These are phyloP conservation scores for Anolis carolinensis DNA, from an alignment of 2,113 vertebrate genomes.

Conservation along the genomic window DNA sequence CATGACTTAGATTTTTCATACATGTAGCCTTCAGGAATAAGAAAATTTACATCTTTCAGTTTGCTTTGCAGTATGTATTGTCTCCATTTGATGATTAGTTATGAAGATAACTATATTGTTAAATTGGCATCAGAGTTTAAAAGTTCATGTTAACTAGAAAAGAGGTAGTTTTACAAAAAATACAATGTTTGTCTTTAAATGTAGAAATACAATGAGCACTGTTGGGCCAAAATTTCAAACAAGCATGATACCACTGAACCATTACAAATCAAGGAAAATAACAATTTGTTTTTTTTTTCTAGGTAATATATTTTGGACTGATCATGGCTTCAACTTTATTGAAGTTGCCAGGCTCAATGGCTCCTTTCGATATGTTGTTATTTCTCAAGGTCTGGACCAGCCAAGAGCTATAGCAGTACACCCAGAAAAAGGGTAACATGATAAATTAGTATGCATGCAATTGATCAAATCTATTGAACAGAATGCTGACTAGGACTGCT, in stretches of 20 bases:
- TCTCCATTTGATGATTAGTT: slow-evolving; percentile 33
- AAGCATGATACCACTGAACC: not conserved
- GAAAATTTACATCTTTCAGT: slow-evolving; percentile 24
- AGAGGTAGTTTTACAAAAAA: slow-evolving; percentile 14
- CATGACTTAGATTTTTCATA: no score
- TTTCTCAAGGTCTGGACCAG: slow-evolving; percentile 94
- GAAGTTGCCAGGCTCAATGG: slow-evolving; percentile 95
- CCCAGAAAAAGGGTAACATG: slow-evolving; percentile 86
- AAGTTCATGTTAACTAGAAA: slow-evolving; percentile 13
- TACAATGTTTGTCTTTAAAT: not conserved
- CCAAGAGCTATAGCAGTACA: slow-evolving; percentile 93
- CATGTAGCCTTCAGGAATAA: slow-evolving; percentile 27
- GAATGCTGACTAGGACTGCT: not conserved
- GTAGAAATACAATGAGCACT: not conserved
- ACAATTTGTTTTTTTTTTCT: slow-evolving; percentile 35
- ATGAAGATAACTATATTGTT: slow-evolving; percentile 7
- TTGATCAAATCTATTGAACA: not conserved
- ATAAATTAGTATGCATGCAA: slow-evolving; percentile 10
- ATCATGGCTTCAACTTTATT: slow-evolving; percentile 96
- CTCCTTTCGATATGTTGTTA: slow-evolving; percentile 92
- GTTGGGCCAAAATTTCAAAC: not conserved
- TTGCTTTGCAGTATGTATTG: slow-evolving; percentile 21
- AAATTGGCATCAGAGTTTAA: slow-evolving; percentile 21
- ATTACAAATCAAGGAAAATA: not conserved
- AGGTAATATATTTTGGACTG: slow-evolving; percentile 99